Conservation (phyloP, 2,797 vertebrate genomes). For the Characodon lateralis region DNA sequence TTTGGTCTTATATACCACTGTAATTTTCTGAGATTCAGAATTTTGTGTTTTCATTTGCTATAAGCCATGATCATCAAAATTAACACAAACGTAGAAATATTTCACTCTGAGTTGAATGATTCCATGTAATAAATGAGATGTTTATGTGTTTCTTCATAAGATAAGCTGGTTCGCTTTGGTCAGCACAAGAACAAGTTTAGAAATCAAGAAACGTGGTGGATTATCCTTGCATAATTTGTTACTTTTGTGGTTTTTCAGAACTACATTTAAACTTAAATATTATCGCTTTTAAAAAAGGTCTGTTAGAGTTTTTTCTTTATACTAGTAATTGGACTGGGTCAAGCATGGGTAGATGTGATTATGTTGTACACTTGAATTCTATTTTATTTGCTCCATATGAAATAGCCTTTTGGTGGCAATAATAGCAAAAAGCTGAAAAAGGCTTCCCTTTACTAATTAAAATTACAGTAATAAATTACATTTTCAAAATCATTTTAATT, state of each 20-base stretch:
- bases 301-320: not conserved
- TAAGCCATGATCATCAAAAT: not conserved
- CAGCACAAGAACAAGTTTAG: not conserved
- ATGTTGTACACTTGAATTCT: not conserved
- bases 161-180: not conserved
- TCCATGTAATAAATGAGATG: not conserved
- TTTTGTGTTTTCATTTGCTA: not conserved
- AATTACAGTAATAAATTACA: not conserved
- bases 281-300: not conserved
- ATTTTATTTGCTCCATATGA: not conserved
- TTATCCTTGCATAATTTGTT: not conserved
- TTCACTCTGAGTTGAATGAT: not conserved
- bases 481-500: not conserved
- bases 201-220: not conserved
- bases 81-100: not conserved
- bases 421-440: not conserved
- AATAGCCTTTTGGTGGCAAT: not conserved
- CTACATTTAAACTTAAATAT: not conserved
- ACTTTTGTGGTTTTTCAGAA: not conserved
- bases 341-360: not conserved
- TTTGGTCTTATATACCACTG: not conserved
- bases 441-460: not conserved
- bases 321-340: not conserved
- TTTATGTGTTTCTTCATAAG: not conserved
- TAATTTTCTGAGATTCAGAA: not conserved